Evolutionary conservation across 2,113 vertebrate genomes (phyloP).

Genomic region (Oenanthe oenanthe): DNA sequence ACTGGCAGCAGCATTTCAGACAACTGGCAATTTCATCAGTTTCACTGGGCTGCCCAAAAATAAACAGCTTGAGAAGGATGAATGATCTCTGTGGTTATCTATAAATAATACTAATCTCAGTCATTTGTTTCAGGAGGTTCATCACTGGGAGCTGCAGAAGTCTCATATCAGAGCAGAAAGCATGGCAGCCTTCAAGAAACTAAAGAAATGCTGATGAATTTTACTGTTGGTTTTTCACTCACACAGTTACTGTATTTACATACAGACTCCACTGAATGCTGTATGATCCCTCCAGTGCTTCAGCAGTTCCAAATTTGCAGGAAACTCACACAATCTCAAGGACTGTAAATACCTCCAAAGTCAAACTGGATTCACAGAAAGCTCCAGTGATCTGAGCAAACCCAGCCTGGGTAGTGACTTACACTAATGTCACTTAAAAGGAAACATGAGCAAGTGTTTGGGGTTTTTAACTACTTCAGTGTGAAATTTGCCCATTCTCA

Average conservation of each 20-base stretch:
- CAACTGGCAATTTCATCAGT: conserved; percentile 70
- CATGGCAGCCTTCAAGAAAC: background rate
- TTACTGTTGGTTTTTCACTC: background rate
- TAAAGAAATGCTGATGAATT: background rate
- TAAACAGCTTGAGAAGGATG: conserved; percentile 58
- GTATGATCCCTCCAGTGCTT: background rate
- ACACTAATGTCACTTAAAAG: background rate
- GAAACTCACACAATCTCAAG: background rate
- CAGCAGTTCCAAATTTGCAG: background rate
- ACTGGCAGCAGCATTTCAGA: conserved; percentile 73
- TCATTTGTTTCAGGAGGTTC: conserved; percentile 47
- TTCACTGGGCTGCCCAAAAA: conserved; percentile 71
- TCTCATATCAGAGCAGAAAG: background rate
- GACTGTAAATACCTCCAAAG: background rate
- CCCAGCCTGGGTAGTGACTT: background rate
- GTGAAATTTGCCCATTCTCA: background rate
- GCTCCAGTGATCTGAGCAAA: background rate
- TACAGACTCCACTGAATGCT: background rate
- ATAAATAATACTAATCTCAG: conserved; percentile 66
- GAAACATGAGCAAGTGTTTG: background rate
- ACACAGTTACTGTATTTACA: background rate
- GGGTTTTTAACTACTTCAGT: background rate
- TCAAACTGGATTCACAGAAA: background rate
- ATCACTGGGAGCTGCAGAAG: conserved; percentile 5
- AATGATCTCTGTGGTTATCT: conserved; percentile 50